Evolutionary conservation across 1,140 invertebrate genomes (phyloP).

Genomic region (Drosophila orosa): DNA sequence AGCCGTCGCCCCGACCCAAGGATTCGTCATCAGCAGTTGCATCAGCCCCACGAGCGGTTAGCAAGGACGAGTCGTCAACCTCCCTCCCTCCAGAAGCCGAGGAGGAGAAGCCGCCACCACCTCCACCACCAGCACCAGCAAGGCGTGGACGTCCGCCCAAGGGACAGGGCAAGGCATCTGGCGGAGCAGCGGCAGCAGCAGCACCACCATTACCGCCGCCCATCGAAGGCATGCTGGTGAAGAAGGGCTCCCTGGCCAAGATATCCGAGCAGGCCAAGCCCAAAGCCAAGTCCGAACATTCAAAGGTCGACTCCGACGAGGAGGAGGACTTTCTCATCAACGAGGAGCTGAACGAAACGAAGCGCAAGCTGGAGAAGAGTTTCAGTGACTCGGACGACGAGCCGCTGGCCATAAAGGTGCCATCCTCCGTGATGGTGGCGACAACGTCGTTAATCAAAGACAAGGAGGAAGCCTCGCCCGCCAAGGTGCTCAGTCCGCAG

Average conservation of each 20-base stretch:
- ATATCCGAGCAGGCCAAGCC: constrained; percentile 61
- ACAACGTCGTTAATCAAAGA: constrained; percentile 22
- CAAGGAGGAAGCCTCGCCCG: constrained; percentile 21
- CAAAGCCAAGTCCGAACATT: constrained; percentile 66
- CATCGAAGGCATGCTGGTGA: constrained; percentile 80
- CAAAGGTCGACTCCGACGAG: constrained; percentile 73
- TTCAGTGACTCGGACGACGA: constrained; percentile 87
- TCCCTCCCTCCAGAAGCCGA: constrained; percentile 20
- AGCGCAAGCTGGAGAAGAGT: constrained; percentile 84
- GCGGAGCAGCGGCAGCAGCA: constrained; percentile 2
- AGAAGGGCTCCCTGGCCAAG: constrained; percentile 73
- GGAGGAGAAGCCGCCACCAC: constrained; percentile 43
- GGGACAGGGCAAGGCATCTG: constrained; percentile 40
- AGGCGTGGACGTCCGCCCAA: constrained; percentile 75
- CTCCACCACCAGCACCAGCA: constrained; percentile 37
- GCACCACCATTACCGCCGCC: constrained; percentile 50
- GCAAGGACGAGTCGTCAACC: constrained; percentile 1
- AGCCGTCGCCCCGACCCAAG: constrained; percentile 37
- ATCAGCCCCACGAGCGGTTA: constrained; percentile 7
- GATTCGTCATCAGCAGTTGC: constrained; percentile 6
- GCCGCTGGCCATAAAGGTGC: constrained; percentile 85
- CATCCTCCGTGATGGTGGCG: constrained; percentile 42
- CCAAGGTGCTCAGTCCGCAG: constrained; percentile 21
- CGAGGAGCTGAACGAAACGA: constrained; percentile 82
- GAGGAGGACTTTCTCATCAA: constrained; percentile 82